These are phyloP conservation scores for Aporrectodea caliginosa DNA, from an alignment of 1,140 invertebrate genomes.

Conservation along the genomic window DNA sequence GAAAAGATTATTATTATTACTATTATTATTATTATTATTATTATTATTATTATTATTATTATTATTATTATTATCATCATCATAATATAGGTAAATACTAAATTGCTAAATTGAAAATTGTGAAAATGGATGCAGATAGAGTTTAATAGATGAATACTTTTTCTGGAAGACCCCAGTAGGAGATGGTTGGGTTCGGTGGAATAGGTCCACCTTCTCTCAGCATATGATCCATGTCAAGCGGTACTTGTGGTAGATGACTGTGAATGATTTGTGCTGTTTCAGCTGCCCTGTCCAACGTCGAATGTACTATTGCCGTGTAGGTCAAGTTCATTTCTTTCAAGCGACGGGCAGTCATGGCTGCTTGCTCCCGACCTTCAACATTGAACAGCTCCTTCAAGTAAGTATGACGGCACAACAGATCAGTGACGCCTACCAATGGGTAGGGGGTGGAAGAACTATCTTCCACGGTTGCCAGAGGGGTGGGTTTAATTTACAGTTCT, in stretches of 20 bases:
- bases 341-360: constrained; percentile 17
- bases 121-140: no score
- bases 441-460: not conserved
- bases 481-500: no score
- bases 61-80: no score
- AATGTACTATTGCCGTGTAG: constrained; percentile 20
- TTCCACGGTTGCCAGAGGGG: not conserved
- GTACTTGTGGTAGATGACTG: constrained; percentile 14
- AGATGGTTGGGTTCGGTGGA: constrained; percentile 25
- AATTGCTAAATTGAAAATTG: no score
- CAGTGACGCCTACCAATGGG: not conserved
- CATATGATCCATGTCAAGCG: constrained; percentile 20
- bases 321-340: constrained; percentile 19
- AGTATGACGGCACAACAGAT: no score
- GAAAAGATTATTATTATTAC: no score
- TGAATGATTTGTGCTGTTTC: constrained; percentile 30
- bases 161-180: constrained; percentile 20
- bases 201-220: constrained; percentile 22
- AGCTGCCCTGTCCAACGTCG: constrained; percentile 18
- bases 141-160: not conserved
- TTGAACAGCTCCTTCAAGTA: no score
- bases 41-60: no score
- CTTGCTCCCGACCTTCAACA: constrained; percentile 14
- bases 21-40: no score
- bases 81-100: no score